A percentile compares a stretch with the other conserved stretches of the same genome.
These are phyloP conservation scores for Pantherophis guttatus DNA, from an alignment of 2,113 vertebrate genomes.

Conservation along the genomic window DNA sequence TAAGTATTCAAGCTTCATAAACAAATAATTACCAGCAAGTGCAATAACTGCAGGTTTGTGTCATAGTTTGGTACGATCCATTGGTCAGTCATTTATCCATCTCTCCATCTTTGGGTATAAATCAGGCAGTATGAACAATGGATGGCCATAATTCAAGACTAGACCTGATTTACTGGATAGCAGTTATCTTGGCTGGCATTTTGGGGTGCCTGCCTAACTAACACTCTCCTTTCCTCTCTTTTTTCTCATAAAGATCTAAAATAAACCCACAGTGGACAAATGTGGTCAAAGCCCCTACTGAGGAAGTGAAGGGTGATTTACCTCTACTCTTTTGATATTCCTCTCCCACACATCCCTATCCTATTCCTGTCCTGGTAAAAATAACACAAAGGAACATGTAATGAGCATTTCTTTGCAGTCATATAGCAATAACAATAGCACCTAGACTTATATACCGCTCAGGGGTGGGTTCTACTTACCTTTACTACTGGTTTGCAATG, in stretches of 20 bases:
- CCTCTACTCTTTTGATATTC: neutral
- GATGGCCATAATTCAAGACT: neutral
- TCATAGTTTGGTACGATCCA: neutral
- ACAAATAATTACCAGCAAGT: neutral
- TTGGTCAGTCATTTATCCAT: neutral
- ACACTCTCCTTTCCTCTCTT: neutral
- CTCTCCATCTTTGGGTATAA: no score
- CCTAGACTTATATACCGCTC: no score
- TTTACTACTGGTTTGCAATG: no score
- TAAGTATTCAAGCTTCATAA: neutral
- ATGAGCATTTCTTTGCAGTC: neutral
- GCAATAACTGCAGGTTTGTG: neutral
- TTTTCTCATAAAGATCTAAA: neutral
- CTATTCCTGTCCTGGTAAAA: neutral
- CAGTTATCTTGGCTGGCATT: neutral
- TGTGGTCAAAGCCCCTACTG: neutral
- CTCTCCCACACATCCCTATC: neutral
- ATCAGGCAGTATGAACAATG: no score
- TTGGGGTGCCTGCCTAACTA: neutral
- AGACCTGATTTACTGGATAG: neutral
- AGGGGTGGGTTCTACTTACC: no score
- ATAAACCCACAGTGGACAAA: neutral
- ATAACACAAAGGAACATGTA: neutral
- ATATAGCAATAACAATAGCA: no score
- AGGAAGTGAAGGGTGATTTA: neutral